phyloP scores from a whole-genome alignment of 2,888 invertebrate genomes.

The Cheilosia vernalis region DNA sequence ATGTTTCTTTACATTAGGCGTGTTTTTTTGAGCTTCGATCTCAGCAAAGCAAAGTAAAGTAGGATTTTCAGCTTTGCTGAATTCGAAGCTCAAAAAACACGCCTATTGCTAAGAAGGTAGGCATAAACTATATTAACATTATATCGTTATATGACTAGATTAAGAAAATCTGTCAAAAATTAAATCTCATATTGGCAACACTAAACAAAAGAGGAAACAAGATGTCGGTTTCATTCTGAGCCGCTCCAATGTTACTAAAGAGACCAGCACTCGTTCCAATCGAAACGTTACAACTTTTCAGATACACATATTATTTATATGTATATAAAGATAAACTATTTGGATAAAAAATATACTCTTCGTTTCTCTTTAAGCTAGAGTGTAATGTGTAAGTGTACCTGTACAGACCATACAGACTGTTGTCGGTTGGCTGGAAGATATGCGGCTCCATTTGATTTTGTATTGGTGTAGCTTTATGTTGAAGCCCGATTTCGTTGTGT shows the following conservation, averaged over 20 bases:
- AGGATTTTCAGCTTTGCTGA: no score
- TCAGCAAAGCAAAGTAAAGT: no score
- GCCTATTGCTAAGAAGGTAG: no score
- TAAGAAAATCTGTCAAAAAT: background rate
- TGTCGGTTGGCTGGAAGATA: no score
- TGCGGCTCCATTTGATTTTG: slow-evolving; percentile 9
- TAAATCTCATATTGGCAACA: slow-evolving; percentile 16
- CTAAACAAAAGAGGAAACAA: slow-evolving; percentile 5
- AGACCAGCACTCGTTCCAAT: background rate
- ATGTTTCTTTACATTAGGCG: no score
- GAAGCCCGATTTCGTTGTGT: slow-evolving; percentile 20
- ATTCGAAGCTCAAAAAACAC: no score
- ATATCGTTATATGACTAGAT: background rate
- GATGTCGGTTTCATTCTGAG: slow-evolving; percentile 14
- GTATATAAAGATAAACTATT: slow-evolving; percentile 3
- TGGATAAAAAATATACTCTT: slow-evolving; percentile 26
- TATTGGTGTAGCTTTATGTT: slow-evolving; percentile 34
- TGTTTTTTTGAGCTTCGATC: no score
- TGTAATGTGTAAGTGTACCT: background rate
- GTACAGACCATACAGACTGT: no score
- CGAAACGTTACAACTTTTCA: no score
- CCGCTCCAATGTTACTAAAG: slow-evolving; percentile 4
- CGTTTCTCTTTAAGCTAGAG: background rate
- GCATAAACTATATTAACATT: no score
- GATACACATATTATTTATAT: background rate